Conservation (phyloP, 2,797 vertebrate genomes). For the Australoheros facetus region DNA sequence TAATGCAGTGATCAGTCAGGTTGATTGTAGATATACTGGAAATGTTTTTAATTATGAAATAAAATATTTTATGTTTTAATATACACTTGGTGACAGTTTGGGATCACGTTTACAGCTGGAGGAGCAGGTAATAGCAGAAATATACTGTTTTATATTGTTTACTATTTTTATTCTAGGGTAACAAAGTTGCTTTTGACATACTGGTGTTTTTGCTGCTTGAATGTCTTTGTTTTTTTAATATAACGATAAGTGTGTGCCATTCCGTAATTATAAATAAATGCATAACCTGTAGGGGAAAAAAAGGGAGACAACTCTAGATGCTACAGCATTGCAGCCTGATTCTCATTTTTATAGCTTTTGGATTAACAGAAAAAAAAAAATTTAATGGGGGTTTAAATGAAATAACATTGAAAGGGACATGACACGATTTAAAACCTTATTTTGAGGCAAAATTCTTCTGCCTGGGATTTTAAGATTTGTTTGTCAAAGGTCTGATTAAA, state of each 20-base stretch:
- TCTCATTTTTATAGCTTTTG: not conserved
- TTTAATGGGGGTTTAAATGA: too few relatives aligned
- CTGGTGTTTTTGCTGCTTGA: not conserved
- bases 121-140: not conserved
- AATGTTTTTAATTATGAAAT: constrained; percentile 68
- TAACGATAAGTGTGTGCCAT: not conserved
- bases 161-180: not conserved
- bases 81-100: constrained; percentile 28
- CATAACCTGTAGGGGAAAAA: not conserved
- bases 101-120: not conserved
- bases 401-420: too few relatives aligned
- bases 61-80: constrained; percentile 70
- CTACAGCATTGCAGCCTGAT: not conserved
- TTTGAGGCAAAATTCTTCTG: too few relatives aligned
- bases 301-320: not conserved
- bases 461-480: too few relatives aligned
- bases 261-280: not conserved
- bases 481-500: too few relatives aligned
- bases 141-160: not conserved
- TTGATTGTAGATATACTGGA: constrained; percentile 52
- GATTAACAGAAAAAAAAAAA: too few relatives aligned
- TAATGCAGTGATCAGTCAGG: constrained; percentile 16
- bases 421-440: too few relatives aligned
- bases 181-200: not conserved
- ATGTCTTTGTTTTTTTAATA: not conserved